Conservation (phyloP, 1,140 invertebrate genomes). For the Apis florea region DNA sequence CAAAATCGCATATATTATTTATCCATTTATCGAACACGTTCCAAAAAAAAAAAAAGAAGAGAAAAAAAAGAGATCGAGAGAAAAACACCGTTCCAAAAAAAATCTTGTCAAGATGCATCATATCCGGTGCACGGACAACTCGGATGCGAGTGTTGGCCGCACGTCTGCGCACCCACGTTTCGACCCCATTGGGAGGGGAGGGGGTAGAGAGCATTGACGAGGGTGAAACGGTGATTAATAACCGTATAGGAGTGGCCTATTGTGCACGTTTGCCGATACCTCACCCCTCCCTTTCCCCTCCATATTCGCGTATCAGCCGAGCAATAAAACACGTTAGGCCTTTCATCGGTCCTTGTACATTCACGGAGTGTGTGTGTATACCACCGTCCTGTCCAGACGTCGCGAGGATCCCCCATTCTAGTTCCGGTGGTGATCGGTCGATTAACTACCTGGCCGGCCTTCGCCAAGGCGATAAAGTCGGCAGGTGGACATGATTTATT, state of each 20-base stretch:
- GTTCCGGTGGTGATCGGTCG: conserved; percentile 32
- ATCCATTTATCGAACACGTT: too few relatives aligned
- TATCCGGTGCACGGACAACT: too few relatives aligned
- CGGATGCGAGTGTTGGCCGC: too few relatives aligned
- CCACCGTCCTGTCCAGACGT: conserved; percentile 35
- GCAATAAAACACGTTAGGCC: conserved; percentile 67
- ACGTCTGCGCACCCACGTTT: too few relatives aligned
- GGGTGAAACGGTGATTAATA: conserved; percentile 64
- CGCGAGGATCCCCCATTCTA: conserved; percentile 37
- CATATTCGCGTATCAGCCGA: conserved; percentile 54
- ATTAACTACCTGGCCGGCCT: conserved; percentile 28
- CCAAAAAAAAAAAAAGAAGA: too few relatives aligned
- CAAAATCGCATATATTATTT: too few relatives aligned
- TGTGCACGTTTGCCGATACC: conserved; percentile 38
- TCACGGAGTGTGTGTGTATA: not conserved
- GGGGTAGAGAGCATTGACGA: not conserved
- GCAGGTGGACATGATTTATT: conserved; percentile 36
- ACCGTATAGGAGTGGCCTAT: conserved; percentile 42
- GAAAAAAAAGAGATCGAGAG: too few relatives aligned
- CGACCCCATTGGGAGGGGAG: too few relatives aligned
- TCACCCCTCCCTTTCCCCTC: not conserved
- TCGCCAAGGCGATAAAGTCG: conserved; percentile 44
- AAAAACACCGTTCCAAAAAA: too few relatives aligned
- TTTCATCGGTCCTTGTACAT: conserved; percentile 45
- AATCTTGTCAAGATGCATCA: too few relatives aligned